Base-by-base conservation (phyloP, 1,140 invertebrate genomes). In the Agrilus planipennis region DNA sequence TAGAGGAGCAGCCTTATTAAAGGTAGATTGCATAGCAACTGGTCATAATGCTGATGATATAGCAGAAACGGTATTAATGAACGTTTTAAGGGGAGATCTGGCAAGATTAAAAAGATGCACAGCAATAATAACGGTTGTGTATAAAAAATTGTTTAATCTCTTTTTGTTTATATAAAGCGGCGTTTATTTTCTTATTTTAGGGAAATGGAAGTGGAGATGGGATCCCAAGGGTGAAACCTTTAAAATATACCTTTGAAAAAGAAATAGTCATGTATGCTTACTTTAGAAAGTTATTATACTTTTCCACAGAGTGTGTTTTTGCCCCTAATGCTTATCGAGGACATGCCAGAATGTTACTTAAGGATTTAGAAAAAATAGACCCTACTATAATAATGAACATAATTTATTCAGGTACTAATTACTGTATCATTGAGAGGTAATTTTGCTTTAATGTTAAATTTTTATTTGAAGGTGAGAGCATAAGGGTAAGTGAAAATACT, bases 261-360 rank as follows among this genome's bases (percentile, higher is more conserved):
- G 96, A 99, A 70, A 99, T 99, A 59, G 96, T 99, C 0, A 95
- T 99, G 89, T 99, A 97, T 70, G 93, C 93, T 2, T 91, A 95
- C 64, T 96, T 91, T 59, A 93, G 93, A 61, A 87, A 88, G 52
- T 64, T 99, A n/a, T 79, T 96, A 27, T 99, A 99, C 60, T 99
- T 99, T 67, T 96, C 92, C 7, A 99, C 95, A 0, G 96, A 99
- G 65, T 99, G 95, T 70, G 79, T 94, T 25, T 99, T 97, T 71
- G 88, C 95, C 11, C 96, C 96, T 14, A 94, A 99, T 72, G 92
- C 96, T 0, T 99, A 98, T 61, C 73, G 93, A 55, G 94, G 93
- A 1, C 80, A 95, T 71, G 92, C 89, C 3, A 69, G 95, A 54
- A 76, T 85, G 12, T 84, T 89, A 52, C 73, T 99, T 1, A 99